Evolutionary conservation across 2,797 vertebrate species (phyloP).

Genomic region (Chaunax sp.): DNA sequence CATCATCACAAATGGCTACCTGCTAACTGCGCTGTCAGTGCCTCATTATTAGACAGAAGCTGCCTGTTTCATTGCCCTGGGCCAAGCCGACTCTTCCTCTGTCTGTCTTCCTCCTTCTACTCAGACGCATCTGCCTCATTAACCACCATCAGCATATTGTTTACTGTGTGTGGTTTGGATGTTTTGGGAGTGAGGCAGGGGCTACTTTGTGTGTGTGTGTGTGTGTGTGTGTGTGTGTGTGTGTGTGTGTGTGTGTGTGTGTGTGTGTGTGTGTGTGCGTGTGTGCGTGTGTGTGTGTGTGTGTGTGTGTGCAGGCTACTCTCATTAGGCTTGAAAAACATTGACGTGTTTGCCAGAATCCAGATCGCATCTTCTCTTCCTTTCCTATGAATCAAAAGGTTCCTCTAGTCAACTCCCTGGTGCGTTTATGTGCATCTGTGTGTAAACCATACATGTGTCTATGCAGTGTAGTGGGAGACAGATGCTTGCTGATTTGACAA

Average conservation of each 20-base stretch:
- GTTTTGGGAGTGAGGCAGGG: conserved; percentile 58
- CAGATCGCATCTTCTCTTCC: conserved; percentile 65
- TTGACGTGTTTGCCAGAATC: conserved; percentile 75
- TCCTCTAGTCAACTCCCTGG: conserved; percentile 68
- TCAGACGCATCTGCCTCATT: conserved; percentile 79
- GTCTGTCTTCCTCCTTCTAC: conserved; percentile 52
- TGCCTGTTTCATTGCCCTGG: conserved; percentile 55
- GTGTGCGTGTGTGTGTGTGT: conserved; percentile 36
- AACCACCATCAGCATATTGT: conserved; percentile 81
- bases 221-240: conserved; percentile 22
- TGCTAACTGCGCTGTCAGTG: conserved; percentile 68
- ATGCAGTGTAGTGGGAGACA: conserved; percentile 67
- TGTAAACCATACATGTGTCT: conserved; percentile 30
- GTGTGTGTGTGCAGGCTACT: conserved; percentile 45
- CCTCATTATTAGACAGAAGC: conserved; percentile 69
- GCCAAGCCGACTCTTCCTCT: conserved; percentile 46
- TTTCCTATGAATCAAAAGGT: conserved; percentile 74
- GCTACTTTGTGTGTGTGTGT: conserved; percentile 29
- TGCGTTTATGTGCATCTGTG: conserved; percentile 38
- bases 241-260: conserved; percentile 36
- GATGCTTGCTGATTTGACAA: conserved; percentile 86
- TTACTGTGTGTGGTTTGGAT: conserved; percentile 74
- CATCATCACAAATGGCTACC: conserved; percentile 56
- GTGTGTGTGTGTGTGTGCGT: conserved; percentile 16
- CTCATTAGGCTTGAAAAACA: conserved; percentile 83